These are phyloP conservation scores for Rhadina sibilatrix DNA, from an alignment of 2,113 vertebrate species.

Conservation along the genomic window DNA sequence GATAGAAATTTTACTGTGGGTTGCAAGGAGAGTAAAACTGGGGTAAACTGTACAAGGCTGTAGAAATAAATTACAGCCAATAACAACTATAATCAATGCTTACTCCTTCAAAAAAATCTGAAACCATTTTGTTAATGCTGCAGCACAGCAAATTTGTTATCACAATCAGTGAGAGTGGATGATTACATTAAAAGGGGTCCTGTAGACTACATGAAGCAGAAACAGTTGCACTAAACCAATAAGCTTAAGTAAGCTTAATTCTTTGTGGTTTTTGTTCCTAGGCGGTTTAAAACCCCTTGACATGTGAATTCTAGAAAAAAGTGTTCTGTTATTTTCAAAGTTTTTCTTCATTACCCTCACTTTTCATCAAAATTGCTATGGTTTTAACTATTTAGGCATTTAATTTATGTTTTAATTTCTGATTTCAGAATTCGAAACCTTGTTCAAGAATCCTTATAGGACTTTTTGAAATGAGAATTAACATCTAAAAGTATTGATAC, in stretches of 20 bases:
- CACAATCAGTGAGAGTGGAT: background rate
- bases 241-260: background rate
- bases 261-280: background rate
- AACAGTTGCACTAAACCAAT: background rate
- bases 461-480: background rate
- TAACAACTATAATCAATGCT: background rate
- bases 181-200: background rate
- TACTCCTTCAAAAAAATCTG: background rate
- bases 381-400: background rate
- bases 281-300: background rate
- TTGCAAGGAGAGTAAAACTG: background rate
- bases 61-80: background rate
- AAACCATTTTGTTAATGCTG: background rate
- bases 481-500: background rate
- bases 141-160: background rate
- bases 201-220: background rate
- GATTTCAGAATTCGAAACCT: background rate
- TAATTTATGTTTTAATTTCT: background rate
- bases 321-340: background rate
- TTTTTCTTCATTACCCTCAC: background rate
- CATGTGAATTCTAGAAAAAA: background rate
- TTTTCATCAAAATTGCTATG: background rate
- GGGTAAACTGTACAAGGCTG: background rate
- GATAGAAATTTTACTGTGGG: background rate
- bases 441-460: background rate